Evolutionary conservation across 2,113 vertebrate species (phyloP).

Genomic region (Lasiurus borealis): DNA sequence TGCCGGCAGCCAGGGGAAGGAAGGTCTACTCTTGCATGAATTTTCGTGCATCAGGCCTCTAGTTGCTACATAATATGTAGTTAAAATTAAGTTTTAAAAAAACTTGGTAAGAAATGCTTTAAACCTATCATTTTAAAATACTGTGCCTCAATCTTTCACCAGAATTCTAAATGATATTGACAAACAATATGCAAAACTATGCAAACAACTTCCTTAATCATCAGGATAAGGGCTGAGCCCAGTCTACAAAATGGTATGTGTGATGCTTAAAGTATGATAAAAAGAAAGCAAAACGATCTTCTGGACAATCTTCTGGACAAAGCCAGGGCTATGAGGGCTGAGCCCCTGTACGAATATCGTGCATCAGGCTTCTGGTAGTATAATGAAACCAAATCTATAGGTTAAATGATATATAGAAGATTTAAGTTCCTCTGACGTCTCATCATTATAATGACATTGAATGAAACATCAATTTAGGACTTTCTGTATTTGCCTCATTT

Average conservation of each 20-base stretch:
- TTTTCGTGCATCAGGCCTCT: no score
- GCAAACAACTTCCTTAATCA: not conserved
- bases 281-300: not conserved
- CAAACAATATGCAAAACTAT: not conserved
- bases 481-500: not conserved
- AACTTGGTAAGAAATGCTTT: not conserved
- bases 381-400: not conserved
- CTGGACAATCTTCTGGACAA: no score
- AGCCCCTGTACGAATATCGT: no score
- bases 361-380: no score
- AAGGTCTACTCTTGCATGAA: no score
- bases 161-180: not conserved
- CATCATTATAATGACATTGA: not conserved
- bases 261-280: not conserved
- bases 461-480: not conserved
- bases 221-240: not conserved
- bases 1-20: no score
- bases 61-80: not conserved
- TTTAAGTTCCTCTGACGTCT: not conserved
- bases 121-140: conserved; percentile 23
- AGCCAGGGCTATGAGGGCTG: no score
- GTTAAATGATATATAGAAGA: not conserved
- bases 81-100: conserved; percentile 12
- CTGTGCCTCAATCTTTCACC: not conserved
- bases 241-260: not conserved